phyloP scores from a whole-genome alignment of 2,888 invertebrate genomes.

The Phaedon cochleariae region DNA sequence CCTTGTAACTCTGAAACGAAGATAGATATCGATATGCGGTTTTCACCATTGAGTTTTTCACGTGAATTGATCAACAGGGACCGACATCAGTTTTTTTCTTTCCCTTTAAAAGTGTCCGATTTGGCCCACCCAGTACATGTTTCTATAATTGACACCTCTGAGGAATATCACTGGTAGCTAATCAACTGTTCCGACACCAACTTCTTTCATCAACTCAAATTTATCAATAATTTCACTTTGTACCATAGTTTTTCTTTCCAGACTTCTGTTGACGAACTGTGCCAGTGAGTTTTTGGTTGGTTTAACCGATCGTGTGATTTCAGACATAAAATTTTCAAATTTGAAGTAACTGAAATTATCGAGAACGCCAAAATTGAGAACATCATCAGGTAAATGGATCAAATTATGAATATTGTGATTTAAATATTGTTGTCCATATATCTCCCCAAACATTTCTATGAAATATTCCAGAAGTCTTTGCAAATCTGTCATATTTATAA shows the following conservation, averaged over 20 bases:
- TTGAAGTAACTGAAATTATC: constrained; percentile 13
- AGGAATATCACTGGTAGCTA: neutral
- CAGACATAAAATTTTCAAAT: constrained; percentile 10
- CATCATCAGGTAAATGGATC: too few relatives aligned
- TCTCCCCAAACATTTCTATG: too few relatives aligned
- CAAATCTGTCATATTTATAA: constrained; percentile 31
- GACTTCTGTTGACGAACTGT: constrained; percentile 8
- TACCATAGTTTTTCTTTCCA: constrained; percentile 5
- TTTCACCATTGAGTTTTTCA: too few relatives aligned
- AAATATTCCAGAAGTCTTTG: constrained; percentile 35
- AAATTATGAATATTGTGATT: constrained; percentile 31
- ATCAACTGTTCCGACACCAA: constrained; percentile 1
- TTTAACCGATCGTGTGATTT: constrained; percentile 6
- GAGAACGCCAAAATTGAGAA: constrained; percentile 1
- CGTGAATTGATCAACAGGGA: too few relatives aligned
- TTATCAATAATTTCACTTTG: neutral
- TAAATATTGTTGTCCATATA: constrained; percentile 40
- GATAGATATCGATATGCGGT: too few relatives aligned
- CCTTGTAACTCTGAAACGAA: too few relatives aligned
- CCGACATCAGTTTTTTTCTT: too few relatives aligned
- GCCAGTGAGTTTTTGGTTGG: constrained; percentile 1
- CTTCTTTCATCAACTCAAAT: neutral
- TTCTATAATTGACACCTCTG: constrained; percentile 5
- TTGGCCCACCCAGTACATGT: too few relatives aligned
- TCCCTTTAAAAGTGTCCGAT: too few relatives aligned